Percentiles rank a stretch among this genome's conserved stretches.
Conservation (phyloP, 2,113 vertebrate genomes). For the Lagopus muta region DNA sequence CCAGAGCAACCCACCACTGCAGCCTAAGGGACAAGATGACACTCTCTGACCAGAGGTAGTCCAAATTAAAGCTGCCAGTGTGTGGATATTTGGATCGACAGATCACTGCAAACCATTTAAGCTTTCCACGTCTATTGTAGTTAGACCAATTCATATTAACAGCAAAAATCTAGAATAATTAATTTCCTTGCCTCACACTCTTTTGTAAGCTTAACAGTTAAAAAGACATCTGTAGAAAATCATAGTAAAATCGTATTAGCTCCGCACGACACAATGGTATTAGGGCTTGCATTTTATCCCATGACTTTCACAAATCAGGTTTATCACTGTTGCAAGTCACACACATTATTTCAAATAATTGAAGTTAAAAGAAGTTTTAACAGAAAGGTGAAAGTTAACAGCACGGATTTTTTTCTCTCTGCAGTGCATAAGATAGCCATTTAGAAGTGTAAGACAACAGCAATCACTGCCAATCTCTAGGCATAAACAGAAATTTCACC, state of each 20-base stretch:
- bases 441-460: neutral
- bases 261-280: neutral
- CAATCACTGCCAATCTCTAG: neutral
- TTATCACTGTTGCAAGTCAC: slow-evolving; percentile 11
- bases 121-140: neutral
- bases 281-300: slow-evolving; percentile 6
- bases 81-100: neutral
- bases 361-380: neutral
- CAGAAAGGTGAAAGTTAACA: neutral
- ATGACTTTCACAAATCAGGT: neutral
- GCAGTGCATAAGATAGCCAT: neutral
- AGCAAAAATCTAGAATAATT: neutral
- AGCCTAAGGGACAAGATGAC: neutral
- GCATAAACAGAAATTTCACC: neutral
- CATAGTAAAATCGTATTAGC: neutral
- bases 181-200: neutral
- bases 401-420: neutral
- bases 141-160: neutral
- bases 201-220: neutral
- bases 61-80: neutral
- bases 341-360: neutral
- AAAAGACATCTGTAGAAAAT: slow-evolving; percentile 22
- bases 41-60: neutral
- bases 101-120: neutral
- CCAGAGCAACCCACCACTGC: neutral